phyloP scores from a whole-genome alignment of 2,113 vertebrate species.

The Chauna torquata region DNA sequence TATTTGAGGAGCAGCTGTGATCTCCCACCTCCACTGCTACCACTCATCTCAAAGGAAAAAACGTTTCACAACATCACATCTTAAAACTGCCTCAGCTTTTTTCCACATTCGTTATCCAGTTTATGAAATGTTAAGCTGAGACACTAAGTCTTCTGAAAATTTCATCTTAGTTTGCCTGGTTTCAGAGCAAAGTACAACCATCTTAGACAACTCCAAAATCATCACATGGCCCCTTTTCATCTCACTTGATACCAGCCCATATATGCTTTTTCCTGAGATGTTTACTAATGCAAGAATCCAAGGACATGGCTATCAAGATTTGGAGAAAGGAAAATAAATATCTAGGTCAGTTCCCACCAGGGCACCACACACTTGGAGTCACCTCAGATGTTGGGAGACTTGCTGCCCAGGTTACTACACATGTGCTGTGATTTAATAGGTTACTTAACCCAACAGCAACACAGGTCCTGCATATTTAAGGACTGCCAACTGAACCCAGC shows the following conservation, averaged over 20 bases:
- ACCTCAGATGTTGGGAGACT: background rate
- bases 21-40: background rate
- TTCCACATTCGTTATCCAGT: background rate
- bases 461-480: background rate
- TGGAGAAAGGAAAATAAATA: background rate
- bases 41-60: background rate
- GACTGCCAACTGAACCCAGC: background rate
- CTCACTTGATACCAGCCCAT: background rate
- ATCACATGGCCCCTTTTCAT: background rate
- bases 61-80: background rate
- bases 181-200: background rate
- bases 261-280: accelerated
- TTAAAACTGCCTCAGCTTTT: background rate
- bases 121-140: background rate
- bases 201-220: background rate
- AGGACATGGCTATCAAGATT: background rate
- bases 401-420: background rate
- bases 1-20: background rate
- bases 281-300: background rate
- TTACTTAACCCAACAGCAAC: background rate
- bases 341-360: background rate
- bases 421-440: background rate
- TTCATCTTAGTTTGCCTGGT: background rate
- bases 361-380: background rate
- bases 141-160: background rate